Conservation (phyloP, 2,113 vertebrate species). For the Sinocyclocheilus anshuiensis region DNA sequence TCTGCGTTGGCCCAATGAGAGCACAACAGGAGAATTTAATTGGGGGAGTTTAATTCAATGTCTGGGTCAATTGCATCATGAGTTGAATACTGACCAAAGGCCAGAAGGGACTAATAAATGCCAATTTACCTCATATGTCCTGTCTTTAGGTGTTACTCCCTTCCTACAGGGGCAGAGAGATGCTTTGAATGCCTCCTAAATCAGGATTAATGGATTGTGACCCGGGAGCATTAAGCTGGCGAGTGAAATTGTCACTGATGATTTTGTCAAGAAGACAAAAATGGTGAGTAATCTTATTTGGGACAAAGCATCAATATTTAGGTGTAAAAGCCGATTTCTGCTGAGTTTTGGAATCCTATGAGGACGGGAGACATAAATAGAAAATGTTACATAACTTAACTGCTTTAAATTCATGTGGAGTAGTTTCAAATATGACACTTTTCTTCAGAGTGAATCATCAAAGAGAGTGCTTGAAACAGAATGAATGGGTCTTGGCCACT, state of each 20-base stretch:
- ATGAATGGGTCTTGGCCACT: slow-evolving; percentile 55
- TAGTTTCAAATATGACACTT: slow-evolving; percentile 61
- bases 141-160: slow-evolving; percentile 26
- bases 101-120: slow-evolving; percentile 49
- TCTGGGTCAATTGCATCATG: slow-evolving; percentile 57
- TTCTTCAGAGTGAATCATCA: slow-evolving; percentile 63
- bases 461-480: slow-evolving; percentile 48
- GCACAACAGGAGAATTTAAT: slow-evolving; percentile 57
- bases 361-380: slow-evolving; percentile 47
- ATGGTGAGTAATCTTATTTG: not conserved
- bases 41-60: slow-evolving; percentile 58
- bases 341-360: slow-evolving; percentile 37
- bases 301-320: slow-evolving; percentile 30
- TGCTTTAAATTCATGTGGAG: slow-evolving; percentile 61
- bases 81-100: slow-evolving; percentile 57
- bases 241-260: not conserved
- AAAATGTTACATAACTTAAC: slow-evolving; percentile 51
- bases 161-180: not conserved
- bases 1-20: slow-evolving; percentile 33
- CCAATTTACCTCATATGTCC: slow-evolving; percentile 47
- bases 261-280: slow-evolving; percentile 6
- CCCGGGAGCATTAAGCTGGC: not conserved
- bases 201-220: slow-evolving; percentile 18
- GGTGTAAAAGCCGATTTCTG: slow-evolving; percentile 11
- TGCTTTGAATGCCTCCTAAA: slow-evolving; percentile 3